phyloP scores from a whole-genome alignment of 2,888 invertebrate genomes.

The Lampropteryx suffumata region DNA sequence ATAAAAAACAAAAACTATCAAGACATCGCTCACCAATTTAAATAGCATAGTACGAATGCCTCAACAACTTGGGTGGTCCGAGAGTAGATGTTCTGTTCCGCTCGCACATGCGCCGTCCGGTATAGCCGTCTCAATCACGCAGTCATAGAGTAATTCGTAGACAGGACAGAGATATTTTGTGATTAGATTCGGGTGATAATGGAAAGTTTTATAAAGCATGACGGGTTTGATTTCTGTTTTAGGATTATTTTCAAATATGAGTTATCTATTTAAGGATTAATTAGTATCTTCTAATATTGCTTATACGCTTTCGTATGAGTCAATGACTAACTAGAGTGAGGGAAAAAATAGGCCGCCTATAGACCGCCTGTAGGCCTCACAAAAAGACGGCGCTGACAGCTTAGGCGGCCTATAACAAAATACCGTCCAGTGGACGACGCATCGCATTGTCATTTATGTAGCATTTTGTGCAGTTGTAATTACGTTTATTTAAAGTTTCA shows the following conservation, averaged over 20 bases:
- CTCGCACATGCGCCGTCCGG: conserved; percentile 33
- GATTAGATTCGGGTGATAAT: conserved; percentile 31
- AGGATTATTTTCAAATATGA: background rate
- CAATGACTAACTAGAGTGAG: too few relatives aligned
- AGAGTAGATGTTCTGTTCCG: conserved; percentile 41
- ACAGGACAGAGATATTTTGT: conserved; percentile 20
- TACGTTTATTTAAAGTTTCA: too few relatives aligned
- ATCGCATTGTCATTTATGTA: too few relatives aligned
- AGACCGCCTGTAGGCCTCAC: too few relatives aligned
- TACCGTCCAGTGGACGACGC: too few relatives aligned
- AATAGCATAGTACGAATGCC: conserved; percentile 64
- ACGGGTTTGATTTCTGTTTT: conserved; percentile 15
- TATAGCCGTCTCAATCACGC: conserved; percentile 32
- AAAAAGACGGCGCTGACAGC: too few relatives aligned
- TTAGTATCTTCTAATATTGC: too few relatives aligned
- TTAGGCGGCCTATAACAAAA: too few relatives aligned
- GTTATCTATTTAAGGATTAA: too few relatives aligned
- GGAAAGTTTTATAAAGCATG: conserved; percentile 9
- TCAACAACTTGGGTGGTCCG: conserved; percentile 74
- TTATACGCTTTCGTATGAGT: too few relatives aligned
- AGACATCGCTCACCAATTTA: conserved; percentile 52
- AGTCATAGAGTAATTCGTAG: conserved; percentile 60
- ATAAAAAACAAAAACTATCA: conserved; percentile 57
- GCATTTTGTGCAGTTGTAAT: too few relatives aligned
- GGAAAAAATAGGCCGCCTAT: too few relatives aligned